Conservation (phyloP, 1,140 invertebrate genomes). For the Oncopeltus fasciatus region DNA sequence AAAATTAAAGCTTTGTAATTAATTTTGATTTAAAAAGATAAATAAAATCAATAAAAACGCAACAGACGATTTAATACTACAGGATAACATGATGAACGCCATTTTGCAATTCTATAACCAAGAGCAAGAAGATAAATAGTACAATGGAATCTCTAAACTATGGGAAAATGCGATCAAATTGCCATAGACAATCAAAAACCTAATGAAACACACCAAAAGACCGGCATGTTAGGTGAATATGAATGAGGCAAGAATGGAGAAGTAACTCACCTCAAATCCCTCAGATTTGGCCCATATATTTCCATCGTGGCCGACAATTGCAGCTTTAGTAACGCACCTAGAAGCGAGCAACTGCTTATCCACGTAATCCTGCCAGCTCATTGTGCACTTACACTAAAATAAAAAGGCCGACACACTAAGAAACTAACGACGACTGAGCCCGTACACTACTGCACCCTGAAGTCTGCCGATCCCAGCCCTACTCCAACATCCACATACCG, state of each 20-base stretch:
- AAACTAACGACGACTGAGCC: conserved; percentile 6
- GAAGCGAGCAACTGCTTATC: conserved; percentile 90
- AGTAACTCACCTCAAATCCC: conserved; percentile 72
- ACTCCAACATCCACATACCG: background rate
- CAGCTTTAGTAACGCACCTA: conserved; percentile 81
- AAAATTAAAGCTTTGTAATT: no score
- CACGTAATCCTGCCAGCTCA: conserved; percentile 97
- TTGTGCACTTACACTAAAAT: conserved; percentile 34
- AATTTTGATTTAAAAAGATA: no score
- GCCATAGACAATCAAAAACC: background rate
- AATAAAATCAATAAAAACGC: no score
- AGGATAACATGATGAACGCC: no score
- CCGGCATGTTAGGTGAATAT: background rate
- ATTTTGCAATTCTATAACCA: conserved; percentile 15
- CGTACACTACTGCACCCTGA: conserved; percentile 16
- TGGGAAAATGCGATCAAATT: no score
- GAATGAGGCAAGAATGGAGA: background rate
- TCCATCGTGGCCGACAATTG: conserved; percentile 86
- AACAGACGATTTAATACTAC: no score
- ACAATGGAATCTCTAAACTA: background rate
- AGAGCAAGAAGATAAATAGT: background rate
- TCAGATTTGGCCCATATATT: conserved; percentile 89
- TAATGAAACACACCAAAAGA: background rate
- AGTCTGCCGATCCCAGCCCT: background rate
- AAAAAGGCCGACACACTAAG: conserved; percentile 4